Percentiles rank a stretch among this genome's conserved stretches.
Conservation (phyloP, 2,797 vertebrate species). For the Gymnocypris eckloni region DNA sequence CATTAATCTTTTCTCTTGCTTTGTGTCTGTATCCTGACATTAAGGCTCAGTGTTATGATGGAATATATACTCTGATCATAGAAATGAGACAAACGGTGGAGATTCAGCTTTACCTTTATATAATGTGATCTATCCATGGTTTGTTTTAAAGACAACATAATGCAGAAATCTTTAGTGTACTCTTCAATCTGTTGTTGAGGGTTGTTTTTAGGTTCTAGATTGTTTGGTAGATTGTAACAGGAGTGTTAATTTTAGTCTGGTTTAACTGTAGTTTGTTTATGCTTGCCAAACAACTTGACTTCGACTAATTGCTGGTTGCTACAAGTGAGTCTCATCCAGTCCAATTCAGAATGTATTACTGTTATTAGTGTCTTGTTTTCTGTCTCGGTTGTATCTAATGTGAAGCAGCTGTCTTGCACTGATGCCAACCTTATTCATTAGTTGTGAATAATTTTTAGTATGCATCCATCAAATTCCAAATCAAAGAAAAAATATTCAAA, state of each 20-base stretch:
- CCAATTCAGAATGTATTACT: background rate
- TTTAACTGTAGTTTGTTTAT: background rate
- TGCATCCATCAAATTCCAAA: background rate
- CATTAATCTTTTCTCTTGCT: constrained; percentile 28
- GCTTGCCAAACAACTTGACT: background rate
- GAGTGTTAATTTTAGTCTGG: background rate
- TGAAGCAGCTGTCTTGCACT: background rate
- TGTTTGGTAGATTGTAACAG: background rate
- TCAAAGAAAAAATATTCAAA: background rate
- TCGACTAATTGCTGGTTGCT: background rate
- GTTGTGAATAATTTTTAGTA: background rate
- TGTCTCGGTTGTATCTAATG: background rate
- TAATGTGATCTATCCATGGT: background rate
- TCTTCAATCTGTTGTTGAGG: background rate
- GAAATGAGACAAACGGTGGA: background rate
- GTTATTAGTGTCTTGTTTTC: background rate
- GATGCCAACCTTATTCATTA: constrained; percentile 1
- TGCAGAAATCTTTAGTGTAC: background rate
- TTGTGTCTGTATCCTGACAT: background rate
- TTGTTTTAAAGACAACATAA: background rate
- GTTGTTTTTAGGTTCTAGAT: background rate
- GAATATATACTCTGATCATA: constrained; percentile 8
- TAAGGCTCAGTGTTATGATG: constrained; percentile 17
- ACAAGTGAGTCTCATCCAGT: background rate
- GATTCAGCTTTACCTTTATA: background rate